These are phyloP conservation scores for Gnathonemus longibarbis DNA, from an alignment of 2,113 vertebrate species.

Conservation along the genomic window DNA sequence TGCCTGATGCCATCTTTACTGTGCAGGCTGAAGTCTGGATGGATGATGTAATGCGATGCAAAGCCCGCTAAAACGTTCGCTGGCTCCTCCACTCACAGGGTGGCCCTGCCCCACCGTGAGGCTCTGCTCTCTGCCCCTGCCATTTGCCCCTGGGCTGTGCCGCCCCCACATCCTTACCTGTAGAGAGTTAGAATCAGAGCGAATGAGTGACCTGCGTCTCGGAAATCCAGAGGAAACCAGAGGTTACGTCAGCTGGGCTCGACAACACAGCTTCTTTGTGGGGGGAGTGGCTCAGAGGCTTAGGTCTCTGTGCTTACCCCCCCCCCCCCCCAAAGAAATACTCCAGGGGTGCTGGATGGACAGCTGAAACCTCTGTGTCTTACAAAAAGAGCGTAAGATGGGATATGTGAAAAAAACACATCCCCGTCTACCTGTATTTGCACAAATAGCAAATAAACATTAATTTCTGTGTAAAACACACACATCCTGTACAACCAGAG, in stretches of 20 bases:
- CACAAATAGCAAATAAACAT: not conserved
- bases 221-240: not conserved
- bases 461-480: not conserved
- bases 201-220: not conserved
- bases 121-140: not conserved
- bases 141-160: not conserved
- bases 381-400: not conserved
- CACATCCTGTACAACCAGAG: not conserved
- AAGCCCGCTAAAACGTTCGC: not conserved
- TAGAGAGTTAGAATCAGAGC: not conserved
- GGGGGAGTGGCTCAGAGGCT: not conserved
- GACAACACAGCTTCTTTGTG: not conserved
- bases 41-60: constrained; percentile 14
- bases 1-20: not conserved
- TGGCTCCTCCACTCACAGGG: not conserved
- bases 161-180: not conserved
- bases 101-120: not conserved
- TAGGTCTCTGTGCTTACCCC: not conserved
- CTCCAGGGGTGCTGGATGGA: not conserved
- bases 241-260: not conserved
- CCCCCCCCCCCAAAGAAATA: not conserved
- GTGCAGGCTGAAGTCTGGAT: not conserved
- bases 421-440: not conserved
- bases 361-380: not conserved
- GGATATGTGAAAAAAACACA: not conserved